These are phyloP conservation scores for Caenorhabditis drosophilae DNA, from an alignment of 2,888 invertebrate genomes.

Conservation along the genomic window DNA sequence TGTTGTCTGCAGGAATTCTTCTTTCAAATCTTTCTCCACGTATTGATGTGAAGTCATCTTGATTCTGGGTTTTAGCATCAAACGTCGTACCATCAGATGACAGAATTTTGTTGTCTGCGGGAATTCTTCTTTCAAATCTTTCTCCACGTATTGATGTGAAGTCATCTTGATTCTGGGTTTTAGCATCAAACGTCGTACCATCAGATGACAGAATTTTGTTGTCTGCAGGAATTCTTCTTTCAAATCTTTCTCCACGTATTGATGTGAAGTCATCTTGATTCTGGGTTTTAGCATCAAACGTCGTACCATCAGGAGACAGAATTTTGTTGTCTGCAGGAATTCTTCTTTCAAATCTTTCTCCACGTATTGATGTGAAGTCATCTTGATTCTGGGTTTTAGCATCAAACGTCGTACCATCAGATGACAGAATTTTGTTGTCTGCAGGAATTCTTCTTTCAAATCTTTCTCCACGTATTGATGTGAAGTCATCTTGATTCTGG, in stretches of 20 bases:
- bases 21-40: conserved; percentile 2
- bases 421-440: background rate
- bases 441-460: background rate
- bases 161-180: conserved; percentile 4
- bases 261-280: conserved; percentile 3
- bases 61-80: conserved; percentile 2
- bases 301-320: background rate
- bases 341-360: background rate
- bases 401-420: background rate
- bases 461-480: background rate
- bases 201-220: background rate
- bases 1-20: background rate
- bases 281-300: conserved; percentile 2
- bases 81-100: background rate
- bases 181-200: background rate
- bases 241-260: conserved; percentile 3
- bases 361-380: background rate
- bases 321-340: background rate
- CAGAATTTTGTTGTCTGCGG: background rate
- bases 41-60: background rate
- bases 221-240: background rate
- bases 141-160: background rate
- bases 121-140: background rate
- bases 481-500: conserved; percentile 6
- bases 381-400: conserved; percentile 3